Evolutionary conservation across 2,888 invertebrate species (phyloP).

Genomic region (Torymus texanus): DNA sequence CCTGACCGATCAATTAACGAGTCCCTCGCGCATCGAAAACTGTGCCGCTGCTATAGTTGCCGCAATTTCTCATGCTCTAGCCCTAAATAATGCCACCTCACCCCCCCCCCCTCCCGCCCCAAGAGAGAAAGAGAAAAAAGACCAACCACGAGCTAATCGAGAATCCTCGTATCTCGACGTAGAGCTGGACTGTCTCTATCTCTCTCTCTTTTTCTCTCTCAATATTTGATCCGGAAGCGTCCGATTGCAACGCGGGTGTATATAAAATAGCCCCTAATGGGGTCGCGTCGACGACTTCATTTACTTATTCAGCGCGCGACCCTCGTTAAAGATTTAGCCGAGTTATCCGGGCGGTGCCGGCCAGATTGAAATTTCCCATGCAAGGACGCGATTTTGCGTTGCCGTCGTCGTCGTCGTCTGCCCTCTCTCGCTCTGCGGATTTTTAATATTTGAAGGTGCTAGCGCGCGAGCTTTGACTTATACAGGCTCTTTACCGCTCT

Average conservation of each 20-base stretch:
- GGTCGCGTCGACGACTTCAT: constrained; percentile 67
- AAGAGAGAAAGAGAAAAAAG: background rate
- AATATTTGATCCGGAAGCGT: constrained; percentile 46
- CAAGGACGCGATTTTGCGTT: constrained; percentile 55
- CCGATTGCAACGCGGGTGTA: constrained; percentile 33
- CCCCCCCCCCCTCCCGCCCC: no score
- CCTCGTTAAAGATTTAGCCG: constrained; percentile 73
- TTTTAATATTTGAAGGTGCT: constrained; percentile 61
- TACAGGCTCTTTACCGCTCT: constrained; percentile 27
- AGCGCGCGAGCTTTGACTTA: constrained; percentile 38
- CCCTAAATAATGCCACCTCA: background rate
- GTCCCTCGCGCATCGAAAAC: no score
- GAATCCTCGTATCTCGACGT: constrained; percentile 7
- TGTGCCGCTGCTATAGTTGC: no score
- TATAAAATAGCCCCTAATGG: constrained; percentile 65
- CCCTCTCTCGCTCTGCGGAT: constrained; percentile 59
- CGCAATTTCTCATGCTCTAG: no score
- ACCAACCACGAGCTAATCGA: constrained; percentile 42
- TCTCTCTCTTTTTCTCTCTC: constrained; percentile 19
- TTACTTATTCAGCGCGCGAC: constrained; percentile 71
- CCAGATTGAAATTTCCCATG: constrained; percentile 74
- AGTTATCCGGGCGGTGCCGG: constrained; percentile 69
- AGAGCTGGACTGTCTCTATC: background rate
- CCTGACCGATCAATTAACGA: no score
- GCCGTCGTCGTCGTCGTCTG: background rate